Evolutionary conservation across 2,113 vertebrate genomes (phyloP).

Genomic region (Dipodomys ordii): DNA sequence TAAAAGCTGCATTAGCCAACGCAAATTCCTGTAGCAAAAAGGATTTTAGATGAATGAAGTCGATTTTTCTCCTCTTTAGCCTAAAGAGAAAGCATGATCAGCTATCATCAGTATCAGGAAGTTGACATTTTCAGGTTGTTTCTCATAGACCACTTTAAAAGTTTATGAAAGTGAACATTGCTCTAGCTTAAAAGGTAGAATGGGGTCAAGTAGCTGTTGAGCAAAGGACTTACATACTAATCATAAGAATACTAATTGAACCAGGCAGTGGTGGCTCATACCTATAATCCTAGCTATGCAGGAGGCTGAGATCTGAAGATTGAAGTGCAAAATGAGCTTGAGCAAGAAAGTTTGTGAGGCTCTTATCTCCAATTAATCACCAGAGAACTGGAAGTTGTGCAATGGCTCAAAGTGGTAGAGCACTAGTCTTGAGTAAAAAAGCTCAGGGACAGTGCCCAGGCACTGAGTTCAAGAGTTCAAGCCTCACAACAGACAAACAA

Average conservation of each 20-base stretch:
- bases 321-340: no score
- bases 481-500: no score
- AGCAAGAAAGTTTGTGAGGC: no score
- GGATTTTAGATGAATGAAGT: constrained; percentile 65
- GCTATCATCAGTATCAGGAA: neutral
- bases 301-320: no score
- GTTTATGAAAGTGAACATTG: neutral
- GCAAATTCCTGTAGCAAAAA: constrained; percentile 84
- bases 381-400: no score
- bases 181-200: neutral
- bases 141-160: neutral
- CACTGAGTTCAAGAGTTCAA: no score
- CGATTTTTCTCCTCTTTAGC: constrained; percentile 47
- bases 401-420: no score
- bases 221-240: neutral
- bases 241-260: neutral
- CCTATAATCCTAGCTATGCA: no score
- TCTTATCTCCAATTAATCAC: no score
- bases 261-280: no score
- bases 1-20: constrained; percentile 85
- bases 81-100: constrained; percentile 50
- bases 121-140: constrained; percentile 35
- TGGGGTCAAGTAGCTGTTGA: neutral
- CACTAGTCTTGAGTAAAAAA: no score
- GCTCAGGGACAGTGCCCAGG: no score